Evolutionary conservation across 2,888 invertebrate species (phyloP).

Genomic region (Heliothis peltigera): DNA sequence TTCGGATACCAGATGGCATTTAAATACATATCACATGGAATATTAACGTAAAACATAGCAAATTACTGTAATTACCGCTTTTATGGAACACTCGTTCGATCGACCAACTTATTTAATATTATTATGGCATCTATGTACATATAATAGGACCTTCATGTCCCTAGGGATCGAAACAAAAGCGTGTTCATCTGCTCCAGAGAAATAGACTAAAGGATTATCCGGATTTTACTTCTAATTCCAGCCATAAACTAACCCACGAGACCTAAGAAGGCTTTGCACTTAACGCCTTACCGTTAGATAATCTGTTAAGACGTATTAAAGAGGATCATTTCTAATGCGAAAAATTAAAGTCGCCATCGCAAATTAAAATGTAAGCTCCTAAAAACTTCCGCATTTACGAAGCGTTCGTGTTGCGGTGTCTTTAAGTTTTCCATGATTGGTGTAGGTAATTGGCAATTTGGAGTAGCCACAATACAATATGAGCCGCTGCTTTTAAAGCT

Average conservation of each 20-base stretch:
- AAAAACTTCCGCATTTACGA: conserved; percentile 57
- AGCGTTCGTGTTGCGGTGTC: conserved; percentile 60
- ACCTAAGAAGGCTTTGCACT: conserved; percentile 13
- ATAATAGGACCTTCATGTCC: background rate
- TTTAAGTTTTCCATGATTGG: conserved; percentile 59
- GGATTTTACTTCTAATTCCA: conserved; percentile 24
- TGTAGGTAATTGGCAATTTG: conserved; percentile 76
- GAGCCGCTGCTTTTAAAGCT: conserved; percentile 70
- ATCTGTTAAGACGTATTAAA: conserved; percentile 12
- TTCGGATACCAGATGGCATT: conserved; percentile 78
- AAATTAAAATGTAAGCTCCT: conserved; percentile 16
- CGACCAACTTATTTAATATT: conserved; percentile 33
- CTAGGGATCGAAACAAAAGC: conserved; percentile 15
- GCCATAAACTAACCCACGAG: conserved; percentile 7
- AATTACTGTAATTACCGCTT: conserved; percentile 77
- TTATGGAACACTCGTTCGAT: conserved; percentile 36
- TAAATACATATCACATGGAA: conserved; percentile 65
- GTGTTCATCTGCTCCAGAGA: conserved; percentile 2
- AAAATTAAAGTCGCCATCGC: background rate
- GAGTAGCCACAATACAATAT: conserved; percentile 69
- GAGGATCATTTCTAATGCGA: background rate
- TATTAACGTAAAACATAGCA: conserved; percentile 69
- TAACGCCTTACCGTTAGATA: conserved; percentile 19
- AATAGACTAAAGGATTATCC: conserved; percentile 27
- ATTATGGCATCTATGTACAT: background rate